phyloP scores from a whole-genome alignment of 2,797 vertebrate species.

The Antrozous pallidus region DNA sequence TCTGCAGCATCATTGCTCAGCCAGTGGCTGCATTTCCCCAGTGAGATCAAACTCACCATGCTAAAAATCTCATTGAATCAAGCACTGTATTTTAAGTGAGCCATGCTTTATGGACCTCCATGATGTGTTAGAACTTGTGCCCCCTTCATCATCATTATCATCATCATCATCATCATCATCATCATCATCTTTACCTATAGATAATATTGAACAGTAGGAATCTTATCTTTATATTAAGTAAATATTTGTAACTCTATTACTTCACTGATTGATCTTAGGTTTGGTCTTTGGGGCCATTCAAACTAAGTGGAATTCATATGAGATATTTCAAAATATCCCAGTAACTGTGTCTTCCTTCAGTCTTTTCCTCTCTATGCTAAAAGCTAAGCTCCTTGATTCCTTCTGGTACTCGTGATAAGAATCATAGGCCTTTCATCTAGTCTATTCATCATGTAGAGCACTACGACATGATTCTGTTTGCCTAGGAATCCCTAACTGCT shows the following conservation, averaged over 20 bases:
- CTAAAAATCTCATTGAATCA: background rate
- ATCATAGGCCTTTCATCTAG: background rate
- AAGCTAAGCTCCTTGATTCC: background rate
- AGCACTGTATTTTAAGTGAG: background rate
- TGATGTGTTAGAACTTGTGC: background rate
- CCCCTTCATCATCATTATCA: background rate
- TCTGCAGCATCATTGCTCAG: background rate
- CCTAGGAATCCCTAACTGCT: background rate
- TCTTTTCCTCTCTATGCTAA: background rate
- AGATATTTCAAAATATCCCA: slow-evolving; percentile 24
- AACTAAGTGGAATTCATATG: background rate
- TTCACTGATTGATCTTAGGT: slow-evolving; percentile 9
- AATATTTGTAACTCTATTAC: background rate
- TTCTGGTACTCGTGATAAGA: background rate
- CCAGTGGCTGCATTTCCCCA: background rate
- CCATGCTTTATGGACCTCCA: background rate
- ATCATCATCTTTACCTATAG: background rate
- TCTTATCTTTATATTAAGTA: background rate
- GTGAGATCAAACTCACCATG: background rate
- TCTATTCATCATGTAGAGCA: background rate
- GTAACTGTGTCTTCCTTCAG: background rate
- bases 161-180: background rate
- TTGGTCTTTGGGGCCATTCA: background rate
- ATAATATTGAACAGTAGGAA: background rate
- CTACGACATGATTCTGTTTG: slow-evolving; percentile 2